Evolutionary conservation across 2,797 vertebrate species (phyloP).

Genomic region (Artibeus lituratus): DNA sequence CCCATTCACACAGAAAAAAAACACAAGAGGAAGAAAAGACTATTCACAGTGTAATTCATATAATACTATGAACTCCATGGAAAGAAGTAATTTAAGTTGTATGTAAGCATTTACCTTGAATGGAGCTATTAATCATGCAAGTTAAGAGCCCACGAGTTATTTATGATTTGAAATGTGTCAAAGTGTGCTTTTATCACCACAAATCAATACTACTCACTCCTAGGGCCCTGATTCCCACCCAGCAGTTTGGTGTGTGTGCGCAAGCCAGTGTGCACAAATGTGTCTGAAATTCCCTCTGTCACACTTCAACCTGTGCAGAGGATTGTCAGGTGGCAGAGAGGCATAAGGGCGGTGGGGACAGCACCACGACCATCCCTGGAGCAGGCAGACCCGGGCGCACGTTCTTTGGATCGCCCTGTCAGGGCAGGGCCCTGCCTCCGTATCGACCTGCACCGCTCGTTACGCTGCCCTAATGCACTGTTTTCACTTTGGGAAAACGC

Average conservation of each 20-base stretch:
- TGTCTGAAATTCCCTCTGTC: slow-evolving; percentile 55
- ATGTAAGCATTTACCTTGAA: background rate
- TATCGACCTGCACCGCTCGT: slow-evolving; percentile 78
- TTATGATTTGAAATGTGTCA: slow-evolving; percentile 46
- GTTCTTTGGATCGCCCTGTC: slow-evolving; percentile 66
- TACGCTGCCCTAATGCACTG: slow-evolving; percentile 75
- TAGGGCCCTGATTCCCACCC: slow-evolving; percentile 32
- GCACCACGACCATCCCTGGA: slow-evolving; percentile 55
- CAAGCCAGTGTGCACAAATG: accelerated
- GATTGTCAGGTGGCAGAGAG: background rate
- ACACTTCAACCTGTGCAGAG: slow-evolving; percentile 43
- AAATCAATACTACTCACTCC: background rate
- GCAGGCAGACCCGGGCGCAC: slow-evolving; percentile 47
- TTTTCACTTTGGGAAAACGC: slow-evolving; percentile 80
- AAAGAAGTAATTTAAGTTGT: background rate
- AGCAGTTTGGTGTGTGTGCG: background rate
- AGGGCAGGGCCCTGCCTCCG: slow-evolving; percentile 39
- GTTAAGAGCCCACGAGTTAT: slow-evolving; percentile 23
- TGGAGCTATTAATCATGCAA: background rate
- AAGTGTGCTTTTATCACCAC: slow-evolving; percentile 31
- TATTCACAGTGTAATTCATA: background rate
- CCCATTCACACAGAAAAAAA: background rate
- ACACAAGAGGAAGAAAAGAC: background rate
- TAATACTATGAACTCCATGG: background rate
- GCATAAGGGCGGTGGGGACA: background rate